Evolutionary conservation across 1,140 invertebrate species (phyloP).

Genomic region (Drosophila yakuba): DNA sequence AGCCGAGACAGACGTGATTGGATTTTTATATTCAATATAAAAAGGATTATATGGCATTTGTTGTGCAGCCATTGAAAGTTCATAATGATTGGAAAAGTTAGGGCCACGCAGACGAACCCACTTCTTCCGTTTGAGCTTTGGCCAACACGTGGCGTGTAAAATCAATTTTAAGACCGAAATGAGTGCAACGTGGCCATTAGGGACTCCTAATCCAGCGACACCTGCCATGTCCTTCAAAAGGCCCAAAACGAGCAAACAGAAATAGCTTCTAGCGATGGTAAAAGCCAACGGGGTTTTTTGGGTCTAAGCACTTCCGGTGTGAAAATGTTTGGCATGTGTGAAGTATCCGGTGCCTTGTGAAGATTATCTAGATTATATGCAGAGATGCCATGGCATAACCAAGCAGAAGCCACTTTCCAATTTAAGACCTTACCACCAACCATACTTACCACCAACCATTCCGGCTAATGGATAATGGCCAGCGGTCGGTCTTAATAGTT

Average conservation of each 20-base stretch:
- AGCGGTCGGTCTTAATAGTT: constrained; percentile 38
- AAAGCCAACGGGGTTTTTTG: not conserved
- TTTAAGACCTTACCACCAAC: constrained; percentile 15
- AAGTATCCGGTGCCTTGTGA: constrained; percentile 19
- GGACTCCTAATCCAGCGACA: constrained; percentile 19
- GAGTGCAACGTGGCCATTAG: constrained; percentile 49
- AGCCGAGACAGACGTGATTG: constrained; percentile 63
- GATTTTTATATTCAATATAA: constrained; percentile 83
- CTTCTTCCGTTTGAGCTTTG: constrained; percentile 2
- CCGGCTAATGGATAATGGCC: constrained; percentile 40
- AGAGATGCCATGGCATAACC: constrained; percentile 11
- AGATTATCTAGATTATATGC: constrained; percentile 32
- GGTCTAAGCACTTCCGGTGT: constrained; percentile 46
- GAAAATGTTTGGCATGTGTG: constrained; percentile 17
- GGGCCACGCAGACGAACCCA: constrained; percentile 43
- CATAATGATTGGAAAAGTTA: constrained; percentile 83
- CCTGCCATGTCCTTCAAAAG: constrained; percentile 25
- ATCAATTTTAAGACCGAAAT: constrained; percentile 65
- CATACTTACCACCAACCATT: constrained; percentile 1
- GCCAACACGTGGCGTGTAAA: constrained; percentile 44
- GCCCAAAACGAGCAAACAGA: constrained; percentile 8
- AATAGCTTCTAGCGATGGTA: constrained; percentile 24
- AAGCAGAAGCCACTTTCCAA: constrained; percentile 20
- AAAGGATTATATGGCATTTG: constrained; percentile 77
- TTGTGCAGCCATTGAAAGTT: constrained; percentile 61